Conservation (phyloP, 2,888 invertebrate species). For the Bellardia pandia region DNA sequence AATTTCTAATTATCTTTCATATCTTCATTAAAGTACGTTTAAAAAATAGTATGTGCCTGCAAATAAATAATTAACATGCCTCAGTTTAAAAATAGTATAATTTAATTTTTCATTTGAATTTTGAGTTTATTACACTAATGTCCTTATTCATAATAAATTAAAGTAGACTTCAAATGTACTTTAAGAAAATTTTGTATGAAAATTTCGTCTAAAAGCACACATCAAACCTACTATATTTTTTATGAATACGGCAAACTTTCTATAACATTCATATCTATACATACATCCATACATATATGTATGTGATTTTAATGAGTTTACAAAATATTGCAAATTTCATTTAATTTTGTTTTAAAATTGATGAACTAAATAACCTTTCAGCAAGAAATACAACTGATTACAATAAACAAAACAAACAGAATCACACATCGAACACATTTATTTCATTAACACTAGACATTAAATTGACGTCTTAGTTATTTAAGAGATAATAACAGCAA, state of each 20-base stretch:
- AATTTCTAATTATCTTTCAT: too few relatives aligned
- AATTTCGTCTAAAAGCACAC: too few relatives aligned
- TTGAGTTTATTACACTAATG: neutral
- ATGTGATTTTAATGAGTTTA: neutral
- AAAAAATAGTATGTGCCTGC: too few relatives aligned
- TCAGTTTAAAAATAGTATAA: too few relatives aligned
- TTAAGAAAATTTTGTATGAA: too few relatives aligned
- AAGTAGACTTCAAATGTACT: too few relatives aligned
- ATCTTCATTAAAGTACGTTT: too few relatives aligned
- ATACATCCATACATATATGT: too few relatives aligned
- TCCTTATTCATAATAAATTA: too few relatives aligned
- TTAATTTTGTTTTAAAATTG: conserved; percentile 2
- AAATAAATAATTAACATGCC: too few relatives aligned
- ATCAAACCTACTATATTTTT: too few relatives aligned
- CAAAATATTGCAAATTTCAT: conserved; percentile 32
- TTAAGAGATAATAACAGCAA: neutral
- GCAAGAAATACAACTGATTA: conserved; percentile 12
- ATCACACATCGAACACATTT: neutral
- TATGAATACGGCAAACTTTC: too few relatives aligned
- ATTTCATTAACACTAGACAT: conserved; percentile 35
- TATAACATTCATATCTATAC: neutral
- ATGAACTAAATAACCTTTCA: conserved; percentile 39
- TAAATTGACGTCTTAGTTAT: conserved; percentile 29
- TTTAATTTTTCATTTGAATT: neutral
- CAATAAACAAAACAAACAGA: conserved; percentile 14